Evolutionary conservation across 2,113 vertebrate genomes (phyloP), one percentile per base, ranked within the genome.

Genomic region (Hippocampus abdominalis): DNA sequence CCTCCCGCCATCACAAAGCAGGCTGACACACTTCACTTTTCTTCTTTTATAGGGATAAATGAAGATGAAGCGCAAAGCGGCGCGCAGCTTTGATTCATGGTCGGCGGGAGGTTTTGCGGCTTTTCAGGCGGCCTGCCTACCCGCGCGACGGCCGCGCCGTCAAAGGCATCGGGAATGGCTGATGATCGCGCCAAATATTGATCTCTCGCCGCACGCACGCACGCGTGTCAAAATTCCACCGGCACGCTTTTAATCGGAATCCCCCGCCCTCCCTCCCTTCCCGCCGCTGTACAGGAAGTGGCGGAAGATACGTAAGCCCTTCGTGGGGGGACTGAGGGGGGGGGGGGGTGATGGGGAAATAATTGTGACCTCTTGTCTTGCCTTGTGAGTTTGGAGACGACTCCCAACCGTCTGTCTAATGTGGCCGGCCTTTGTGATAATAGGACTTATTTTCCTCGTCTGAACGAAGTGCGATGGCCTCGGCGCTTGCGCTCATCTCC

Each of bases 111-210:
- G 69, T 81, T 77, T 78, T 71, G 23, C 21, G 91, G 85, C 70
- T 89, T 79, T 90, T 75, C 69, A 36, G 32, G 32, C 74, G 70
- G 68, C 16, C 66, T 70, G 73, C 71, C 68, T 70, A 64, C 77
- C 64, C 42, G 74, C 71, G 21, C 48, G 64, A 65, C 74, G 72
- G 72, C 69, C 95, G 95, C 96, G 94, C 88, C 94, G 91, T 95
- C 94, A 93, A 93, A 96, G 89, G 90, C 94, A 94, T 97, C 95
- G 95, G 92, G 92, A 94, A 94, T 94, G 93, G 94, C 96, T 96
- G 96, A 98, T 97, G 96, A 96, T 90, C 87, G 93, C 92, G 94
- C 94, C 97, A 96, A 98, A 98, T 98, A 99, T 98, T 98, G 97
- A 99, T 99, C 95, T 93, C 93, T 92, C 23, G 92, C 94, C 94